Evolutionary conservation across 1,140 invertebrate species (phyloP).

Genomic region (Papilio helenus): DNA sequence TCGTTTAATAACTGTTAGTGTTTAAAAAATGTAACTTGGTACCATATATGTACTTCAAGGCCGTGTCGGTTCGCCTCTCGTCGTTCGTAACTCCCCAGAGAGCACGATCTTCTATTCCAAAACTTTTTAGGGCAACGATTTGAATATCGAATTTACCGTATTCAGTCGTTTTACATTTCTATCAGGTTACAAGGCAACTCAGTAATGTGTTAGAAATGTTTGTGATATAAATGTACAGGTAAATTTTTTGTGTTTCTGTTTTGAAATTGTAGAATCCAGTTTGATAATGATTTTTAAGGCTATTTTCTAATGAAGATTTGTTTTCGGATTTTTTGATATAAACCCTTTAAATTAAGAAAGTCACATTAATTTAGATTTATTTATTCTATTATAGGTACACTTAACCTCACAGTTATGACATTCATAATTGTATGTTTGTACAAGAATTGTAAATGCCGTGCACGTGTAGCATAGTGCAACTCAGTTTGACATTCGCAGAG

Average conservation of each 20-base stretch:
- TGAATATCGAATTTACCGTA: constrained; percentile 33
- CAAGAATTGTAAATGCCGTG: not conserved
- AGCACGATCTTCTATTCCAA: constrained; percentile 15
- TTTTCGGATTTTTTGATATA: too few relatives aligned
- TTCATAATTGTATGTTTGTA: not conserved
- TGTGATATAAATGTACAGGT: not conserved
- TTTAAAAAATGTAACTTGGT: not conserved
- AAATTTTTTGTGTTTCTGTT: not conserved
- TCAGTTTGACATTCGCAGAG: constrained; percentile 28
- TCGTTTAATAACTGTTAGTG: not conserved
- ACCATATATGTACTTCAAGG: not conserved
- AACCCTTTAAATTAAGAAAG: too few relatives aligned
- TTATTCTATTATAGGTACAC: too few relatives aligned
- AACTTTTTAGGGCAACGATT: constrained; percentile 31
- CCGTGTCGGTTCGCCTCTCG: not conserved
- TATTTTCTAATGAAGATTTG: not conserved
- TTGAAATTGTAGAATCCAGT: not conserved
- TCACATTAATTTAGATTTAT: too few relatives aligned
- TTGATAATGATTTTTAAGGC: not conserved
- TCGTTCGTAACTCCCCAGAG: constrained; percentile 9
- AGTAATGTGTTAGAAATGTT: constrained; percentile 19
- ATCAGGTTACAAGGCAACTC: constrained; percentile 14
- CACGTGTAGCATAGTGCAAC: constrained; percentile 7
- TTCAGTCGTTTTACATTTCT: constrained; percentile 22
- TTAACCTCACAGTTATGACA: not conserved